phyloP scores from a whole-genome alignment of 2,797 vertebrate genomes.

The Petrocephalus sullivani region DNA sequence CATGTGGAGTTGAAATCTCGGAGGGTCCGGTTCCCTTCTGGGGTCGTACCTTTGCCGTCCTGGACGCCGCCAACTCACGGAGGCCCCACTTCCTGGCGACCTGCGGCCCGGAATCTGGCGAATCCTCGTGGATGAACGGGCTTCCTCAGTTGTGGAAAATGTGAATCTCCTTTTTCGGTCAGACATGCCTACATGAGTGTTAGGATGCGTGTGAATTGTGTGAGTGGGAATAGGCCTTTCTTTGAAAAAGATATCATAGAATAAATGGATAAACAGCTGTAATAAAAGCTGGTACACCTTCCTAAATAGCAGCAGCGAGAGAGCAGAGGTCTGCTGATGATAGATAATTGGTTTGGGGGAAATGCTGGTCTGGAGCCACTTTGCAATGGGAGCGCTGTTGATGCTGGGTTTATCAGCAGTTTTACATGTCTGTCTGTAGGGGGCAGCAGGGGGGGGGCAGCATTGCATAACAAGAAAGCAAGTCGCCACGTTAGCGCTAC shows the following conservation, averaged over 20 bases:
- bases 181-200: not conserved
- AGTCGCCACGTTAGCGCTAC: not conserved
- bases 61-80: not conserved
- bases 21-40: not conserved
- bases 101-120: not conserved
- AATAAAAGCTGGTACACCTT: slow-evolving; percentile 17
- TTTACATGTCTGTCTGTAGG: slow-evolving; percentile 31
- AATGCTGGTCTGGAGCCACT: slow-evolving; percentile 49
- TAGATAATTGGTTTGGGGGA: slow-evolving; percentile 52
- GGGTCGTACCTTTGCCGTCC: not conserved
- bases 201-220: not conserved
- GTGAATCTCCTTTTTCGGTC: not conserved
- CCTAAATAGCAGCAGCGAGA: slow-evolving; percentile 35
- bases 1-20: not conserved
- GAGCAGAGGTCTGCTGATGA: slow-evolving; percentile 51
- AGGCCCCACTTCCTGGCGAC: not conserved
- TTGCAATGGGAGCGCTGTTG: slow-evolving; percentile 59
- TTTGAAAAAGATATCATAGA: not conserved
- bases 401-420: slow-evolving; percentile 54
- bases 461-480: not conserved
- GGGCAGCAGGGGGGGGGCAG: not conserved
- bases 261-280: not conserved
- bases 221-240: not conserved
- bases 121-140: not conserved
- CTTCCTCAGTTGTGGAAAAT: not conserved